Conservation (phyloP, 2,797 vertebrate genomes). For the Nyctibius grandis region DNA sequence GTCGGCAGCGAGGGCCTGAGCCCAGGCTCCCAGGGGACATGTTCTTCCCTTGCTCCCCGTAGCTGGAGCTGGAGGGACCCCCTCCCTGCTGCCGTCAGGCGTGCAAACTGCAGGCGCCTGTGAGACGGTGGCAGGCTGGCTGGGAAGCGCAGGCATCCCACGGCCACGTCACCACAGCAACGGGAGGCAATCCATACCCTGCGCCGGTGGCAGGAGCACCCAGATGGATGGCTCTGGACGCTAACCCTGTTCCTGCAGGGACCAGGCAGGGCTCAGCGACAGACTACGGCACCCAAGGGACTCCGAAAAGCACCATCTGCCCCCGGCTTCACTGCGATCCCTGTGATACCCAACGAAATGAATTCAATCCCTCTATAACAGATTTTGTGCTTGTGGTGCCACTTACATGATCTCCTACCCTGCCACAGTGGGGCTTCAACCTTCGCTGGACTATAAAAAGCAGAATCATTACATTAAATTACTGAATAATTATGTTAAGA, state of each 20-base stretch:
- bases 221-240: not conserved
- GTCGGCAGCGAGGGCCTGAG: rapidly evolving
- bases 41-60: rapidly evolving
- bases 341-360: rapidly evolving
- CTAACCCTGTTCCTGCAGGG: rapidly evolving
- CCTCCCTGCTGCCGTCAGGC: not conserved
- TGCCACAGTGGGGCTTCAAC: not conserved
- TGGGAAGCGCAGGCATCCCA: not conserved
- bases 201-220: not conserved
- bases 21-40: not conserved
- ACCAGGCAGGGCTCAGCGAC: not conserved
- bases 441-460: not conserved
- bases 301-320: not conserved
- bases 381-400: not conserved
- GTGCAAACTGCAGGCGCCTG: not conserved
- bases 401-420: not conserved
- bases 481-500: conserved; percentile 22
- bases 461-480: not conserved
- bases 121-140: not conserved
- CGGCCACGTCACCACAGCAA: not conserved
- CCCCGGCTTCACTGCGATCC: not conserved
- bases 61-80: not conserved
- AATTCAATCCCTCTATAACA: not conserved
- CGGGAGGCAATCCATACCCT: rapidly evolving
- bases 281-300: rapidly evolving